Percentiles rank a stretch among this genome's conserved stretches.
Evolutionary conservation across 2,888 invertebrate species (phyloP).

Genomic region (Colostygia pectinataria): DNA sequence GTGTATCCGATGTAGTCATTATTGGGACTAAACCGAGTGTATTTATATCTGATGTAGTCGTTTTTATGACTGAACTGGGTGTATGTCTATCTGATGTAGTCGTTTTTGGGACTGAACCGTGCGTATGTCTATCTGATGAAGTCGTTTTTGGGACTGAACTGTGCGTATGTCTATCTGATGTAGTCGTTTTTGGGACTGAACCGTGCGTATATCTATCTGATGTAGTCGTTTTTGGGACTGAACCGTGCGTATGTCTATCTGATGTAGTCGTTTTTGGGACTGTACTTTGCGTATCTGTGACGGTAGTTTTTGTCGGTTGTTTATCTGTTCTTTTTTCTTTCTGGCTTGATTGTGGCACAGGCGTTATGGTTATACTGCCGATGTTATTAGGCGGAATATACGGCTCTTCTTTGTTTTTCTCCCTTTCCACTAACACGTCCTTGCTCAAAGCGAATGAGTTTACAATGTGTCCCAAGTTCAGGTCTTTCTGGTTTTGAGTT

Average conservation of each 20-base stretch:
- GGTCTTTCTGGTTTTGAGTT: slow-evolving; percentile 39
- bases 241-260: no score
- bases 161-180: slow-evolving; percentile 12
- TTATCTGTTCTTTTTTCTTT: slow-evolving; percentile 52
- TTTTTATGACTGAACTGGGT: background rate
- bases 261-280: background rate
- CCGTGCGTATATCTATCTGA: background rate
- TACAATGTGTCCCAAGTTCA: slow-evolving; percentile 47
- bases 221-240: background rate
- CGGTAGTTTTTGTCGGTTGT: background rate
- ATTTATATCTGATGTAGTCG: slow-evolving; percentile 21
- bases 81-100: background rate
- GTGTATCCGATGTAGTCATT: no score
- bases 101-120: no score
- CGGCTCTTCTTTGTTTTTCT: slow-evolving; percentile 53
- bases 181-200: slow-evolving; percentile 8
- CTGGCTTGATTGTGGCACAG: slow-evolving; percentile 52
- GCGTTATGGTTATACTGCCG: slow-evolving; percentile 76
- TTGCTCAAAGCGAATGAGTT: slow-evolving; percentile 57
- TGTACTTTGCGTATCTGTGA: background rate
- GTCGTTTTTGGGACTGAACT: slow-evolving; percentile 3
- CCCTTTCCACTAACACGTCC: slow-evolving; percentile 59
- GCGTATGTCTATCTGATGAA: no score
- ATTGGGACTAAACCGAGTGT: background rate
- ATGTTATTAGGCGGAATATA: slow-evolving; percentile 70